These are phyloP conservation scores for Empidonax traillii DNA, from an alignment of 2,113 vertebrate genomes.

Conservation along the genomic window DNA sequence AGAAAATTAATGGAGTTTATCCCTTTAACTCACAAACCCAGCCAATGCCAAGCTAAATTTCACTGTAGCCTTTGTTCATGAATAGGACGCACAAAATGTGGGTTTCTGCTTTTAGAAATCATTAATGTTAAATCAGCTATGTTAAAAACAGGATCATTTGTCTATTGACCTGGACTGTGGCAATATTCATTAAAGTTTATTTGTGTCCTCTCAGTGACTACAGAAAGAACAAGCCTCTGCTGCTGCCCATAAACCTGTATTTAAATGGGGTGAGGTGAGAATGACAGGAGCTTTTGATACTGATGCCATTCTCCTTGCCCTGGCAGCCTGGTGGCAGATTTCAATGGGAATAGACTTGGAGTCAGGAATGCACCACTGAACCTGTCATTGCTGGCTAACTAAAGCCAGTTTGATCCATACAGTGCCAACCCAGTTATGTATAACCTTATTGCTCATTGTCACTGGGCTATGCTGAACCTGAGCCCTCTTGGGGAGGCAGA, in stretches of 20 bases:
- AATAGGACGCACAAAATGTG: not conserved
- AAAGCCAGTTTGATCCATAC: not conserved
- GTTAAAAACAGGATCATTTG: conserved; percentile 23
- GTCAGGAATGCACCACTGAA: not conserved
- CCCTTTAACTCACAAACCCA: conserved; percentile 27
- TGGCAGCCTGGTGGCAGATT: conserved; percentile 12
- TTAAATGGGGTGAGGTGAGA: conserved; percentile 36
- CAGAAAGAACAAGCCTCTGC: not conserved
- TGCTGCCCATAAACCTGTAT: conserved; percentile 24
- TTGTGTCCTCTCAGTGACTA: not conserved
- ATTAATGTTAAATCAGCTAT: not conserved
- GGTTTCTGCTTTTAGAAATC: conserved; percentile 29
- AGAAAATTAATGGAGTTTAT: conserved; percentile 64
- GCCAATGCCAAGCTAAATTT: conserved; percentile 41
- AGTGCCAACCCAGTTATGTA: not conserved
- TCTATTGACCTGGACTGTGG: conserved; percentile 31
- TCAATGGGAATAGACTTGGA: not conserved
- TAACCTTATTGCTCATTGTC: not conserved
- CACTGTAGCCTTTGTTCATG: not conserved
- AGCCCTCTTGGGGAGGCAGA: accelerated
- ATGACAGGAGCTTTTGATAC: conserved; percentile 14
- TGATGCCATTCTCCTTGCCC: not conserved
- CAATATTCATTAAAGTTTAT: conserved; percentile 29
- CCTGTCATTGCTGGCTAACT: not conserved
- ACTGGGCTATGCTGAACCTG: not conserved